These are phyloP conservation scores for Acleris laterana DNA, from an alignment of 2,888 invertebrate genomes.

Conservation along the genomic window DNA sequence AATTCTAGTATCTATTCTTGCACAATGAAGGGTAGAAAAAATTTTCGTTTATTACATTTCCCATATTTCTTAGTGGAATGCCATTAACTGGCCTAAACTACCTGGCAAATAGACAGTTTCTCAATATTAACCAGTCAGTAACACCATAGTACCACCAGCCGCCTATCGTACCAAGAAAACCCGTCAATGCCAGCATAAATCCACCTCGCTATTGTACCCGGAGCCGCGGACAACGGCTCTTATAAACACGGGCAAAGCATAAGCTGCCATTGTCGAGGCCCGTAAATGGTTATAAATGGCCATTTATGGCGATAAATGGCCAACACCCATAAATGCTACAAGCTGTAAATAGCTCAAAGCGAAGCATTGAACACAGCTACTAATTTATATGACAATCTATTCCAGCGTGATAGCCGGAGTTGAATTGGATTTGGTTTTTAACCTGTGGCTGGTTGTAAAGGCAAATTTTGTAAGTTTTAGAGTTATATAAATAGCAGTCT, in stretches of 20 bases:
- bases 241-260: slow-evolving; percentile 58
- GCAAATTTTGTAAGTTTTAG: too few relatives aligned
- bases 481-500: too few relatives aligned
- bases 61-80: too few relatives aligned
- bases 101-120: too few relatives aligned
- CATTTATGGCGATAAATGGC: slow-evolving; percentile 46
- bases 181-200: slow-evolving; percentile 67
- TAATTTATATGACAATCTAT: slow-evolving; percentile 51
- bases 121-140: too few relatives aligned
- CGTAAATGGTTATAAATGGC: slow-evolving; percentile 49
- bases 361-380: slow-evolving; percentile 52
- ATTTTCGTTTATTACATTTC: too few relatives aligned
- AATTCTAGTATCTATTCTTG: too few relatives aligned
- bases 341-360: slow-evolving; percentile 51
- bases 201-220: slow-evolving; percentile 56
- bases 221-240: slow-evolving; percentile 53
- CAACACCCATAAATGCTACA: slow-evolving; percentile 52
- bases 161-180: slow-evolving; percentile 62
- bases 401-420: background rate
- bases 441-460: too few relatives aligned
- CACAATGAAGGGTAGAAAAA: too few relatives aligned
- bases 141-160: slow-evolving; percentile 42
- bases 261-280: slow-evolving; percentile 55
- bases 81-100: too few relatives aligned
- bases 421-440: background rate